Percentiles rank a stretch among this genome's conserved stretches.
Conservation (phyloP, 2,888 invertebrate genomes). For the Hirtodrosophila histrioides region DNA sequence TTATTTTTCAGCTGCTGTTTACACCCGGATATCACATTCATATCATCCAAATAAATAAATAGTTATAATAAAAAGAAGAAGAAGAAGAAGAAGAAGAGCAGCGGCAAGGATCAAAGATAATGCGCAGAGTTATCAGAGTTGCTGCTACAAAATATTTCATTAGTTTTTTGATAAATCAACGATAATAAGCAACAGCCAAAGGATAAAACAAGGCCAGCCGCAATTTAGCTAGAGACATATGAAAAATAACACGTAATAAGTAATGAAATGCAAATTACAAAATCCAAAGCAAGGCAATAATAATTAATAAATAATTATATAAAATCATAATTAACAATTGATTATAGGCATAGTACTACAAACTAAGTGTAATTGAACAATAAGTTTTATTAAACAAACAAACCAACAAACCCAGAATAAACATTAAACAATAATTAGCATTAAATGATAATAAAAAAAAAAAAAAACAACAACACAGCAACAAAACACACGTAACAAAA, state of each 20-base stretch:
- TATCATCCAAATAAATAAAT: constrained; percentile 52
- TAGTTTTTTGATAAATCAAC: constrained; percentile 31
- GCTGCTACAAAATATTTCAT: constrained; percentile 39
- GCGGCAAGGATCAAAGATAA: constrained; percentile 36
- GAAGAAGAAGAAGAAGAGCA: constrained; percentile 31
- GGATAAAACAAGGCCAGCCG: constrained; percentile 33
- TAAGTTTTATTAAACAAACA: constrained; percentile 34
- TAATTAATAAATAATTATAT: constrained; percentile 53
- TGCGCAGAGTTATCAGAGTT: constrained; percentile 29
- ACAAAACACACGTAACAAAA: constrained; percentile 26
- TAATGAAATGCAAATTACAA: constrained; percentile 37
- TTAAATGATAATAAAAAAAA: constrained; percentile 65
- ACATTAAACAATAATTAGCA: constrained; percentile 73
- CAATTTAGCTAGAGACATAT: constrained; percentile 56
- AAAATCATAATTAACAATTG: constrained; percentile 15
- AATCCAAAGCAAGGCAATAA: constrained; percentile 66
- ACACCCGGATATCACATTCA: constrained; percentile 57
- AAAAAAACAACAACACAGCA: constrained; percentile 19
- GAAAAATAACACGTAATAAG: constrained; percentile 15
- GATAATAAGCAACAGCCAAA: constrained; percentile 50
- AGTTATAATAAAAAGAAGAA: constrained; percentile 41
- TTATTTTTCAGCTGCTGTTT: constrained; percentile 60
- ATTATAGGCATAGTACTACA: constrained; percentile 11
- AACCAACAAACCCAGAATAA: constrained; percentile 37
- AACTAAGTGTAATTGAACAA: constrained; percentile 27